phyloP scores from a whole-genome alignment of 2,888 invertebrate species.

The Parnassius smintheus region DNA sequence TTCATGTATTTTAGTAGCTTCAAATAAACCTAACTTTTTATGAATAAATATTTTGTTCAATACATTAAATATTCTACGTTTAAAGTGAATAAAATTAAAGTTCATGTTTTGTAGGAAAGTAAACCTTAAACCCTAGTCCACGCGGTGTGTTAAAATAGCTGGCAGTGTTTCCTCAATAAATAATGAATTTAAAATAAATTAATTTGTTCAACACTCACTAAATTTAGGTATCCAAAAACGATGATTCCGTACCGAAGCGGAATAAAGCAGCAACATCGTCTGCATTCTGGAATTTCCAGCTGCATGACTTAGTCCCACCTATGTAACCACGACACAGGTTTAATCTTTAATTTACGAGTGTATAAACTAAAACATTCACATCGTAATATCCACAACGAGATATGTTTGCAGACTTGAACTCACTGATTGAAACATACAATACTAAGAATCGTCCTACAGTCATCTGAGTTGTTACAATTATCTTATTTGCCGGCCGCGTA shows the following conservation, averaged over 20 bases:
- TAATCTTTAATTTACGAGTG: neutral
- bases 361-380: neutral
- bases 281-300: slow-evolving; percentile 49
- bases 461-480: slow-evolving; percentile 16
- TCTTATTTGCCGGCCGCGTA: slow-evolving; percentile 12
- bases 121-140: too few relatives aligned
- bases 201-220: slow-evolving; percentile 37
- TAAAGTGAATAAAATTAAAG: too few relatives aligned
- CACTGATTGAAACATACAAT: neutral
- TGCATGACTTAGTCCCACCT: slow-evolving; percentile 33
- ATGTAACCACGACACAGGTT: neutral
- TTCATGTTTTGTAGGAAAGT: too few relatives aligned
- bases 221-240: slow-evolving; percentile 44
- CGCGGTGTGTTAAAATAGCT: too few relatives aligned
- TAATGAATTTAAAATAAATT: too few relatives aligned
- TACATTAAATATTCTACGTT: too few relatives aligned
- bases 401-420: neutral
- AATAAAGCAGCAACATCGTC: slow-evolving; percentile 48
- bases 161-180: too few relatives aligned
- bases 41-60: too few relatives aligned
- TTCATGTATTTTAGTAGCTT: too few relatives aligned
- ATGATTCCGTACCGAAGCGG: slow-evolving; percentile 53
- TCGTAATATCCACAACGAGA: neutral
- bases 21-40: too few relatives aligned
- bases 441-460: slow-evolving; percentile 5